Percentiles rank a stretch among this genome's conserved stretches.
Evolutionary conservation across 2,113 vertebrate genomes (phyloP).

Genomic region (Pseudolaguvia tuberculata): DNA sequence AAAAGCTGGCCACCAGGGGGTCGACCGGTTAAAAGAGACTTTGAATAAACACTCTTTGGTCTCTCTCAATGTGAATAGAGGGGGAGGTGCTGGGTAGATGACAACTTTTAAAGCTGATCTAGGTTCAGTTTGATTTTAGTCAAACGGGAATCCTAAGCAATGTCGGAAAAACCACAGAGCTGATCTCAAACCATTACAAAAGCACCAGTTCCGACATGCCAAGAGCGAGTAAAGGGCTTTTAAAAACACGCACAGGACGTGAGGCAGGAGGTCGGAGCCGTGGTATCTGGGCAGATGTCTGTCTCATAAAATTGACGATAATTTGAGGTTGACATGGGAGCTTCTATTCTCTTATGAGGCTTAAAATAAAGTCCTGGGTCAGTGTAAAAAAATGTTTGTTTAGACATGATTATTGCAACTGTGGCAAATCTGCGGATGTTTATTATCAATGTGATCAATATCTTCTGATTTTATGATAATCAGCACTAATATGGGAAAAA

Average conservation of each 20-base stretch:
- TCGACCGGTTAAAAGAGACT: constrained; percentile 66
- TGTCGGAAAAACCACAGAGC: neutral
- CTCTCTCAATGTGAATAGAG: constrained; percentile 47
- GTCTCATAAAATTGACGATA: constrained; percentile 28
- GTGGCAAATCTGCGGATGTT: constrained; percentile 27
- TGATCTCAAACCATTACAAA: constrained; percentile 21
- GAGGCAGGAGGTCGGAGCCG: constrained; percentile 52
- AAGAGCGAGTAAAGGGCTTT: constrained; percentile 46
- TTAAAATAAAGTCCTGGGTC: neutral
- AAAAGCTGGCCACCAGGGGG: constrained; percentile 62
- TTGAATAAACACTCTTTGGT: constrained; percentile 52
- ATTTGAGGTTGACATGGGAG: neutral
- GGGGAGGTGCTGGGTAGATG: constrained; percentile 27
- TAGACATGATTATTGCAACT: constrained; percentile 6
- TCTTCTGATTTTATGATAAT: constrained; percentile 12
- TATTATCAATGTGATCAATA: neutral
- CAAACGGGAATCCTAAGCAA: neutral
- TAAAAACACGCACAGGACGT: constrained; percentile 45
- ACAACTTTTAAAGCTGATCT: constrained; percentile 13
- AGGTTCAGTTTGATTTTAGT: constrained; percentile 12
- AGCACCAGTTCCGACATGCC: constrained; percentile 9
- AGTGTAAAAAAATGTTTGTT: neutral
- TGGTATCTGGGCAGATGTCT: constrained; percentile 51
- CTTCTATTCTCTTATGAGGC: constrained; percentile 1
- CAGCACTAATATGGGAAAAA: neutral